A percentile compares a stretch with the other conserved stretches of the same genome.
Evolutionary conservation across 2,888 invertebrate species (phyloP).

Genomic region (Melanostoma scalare): DNA sequence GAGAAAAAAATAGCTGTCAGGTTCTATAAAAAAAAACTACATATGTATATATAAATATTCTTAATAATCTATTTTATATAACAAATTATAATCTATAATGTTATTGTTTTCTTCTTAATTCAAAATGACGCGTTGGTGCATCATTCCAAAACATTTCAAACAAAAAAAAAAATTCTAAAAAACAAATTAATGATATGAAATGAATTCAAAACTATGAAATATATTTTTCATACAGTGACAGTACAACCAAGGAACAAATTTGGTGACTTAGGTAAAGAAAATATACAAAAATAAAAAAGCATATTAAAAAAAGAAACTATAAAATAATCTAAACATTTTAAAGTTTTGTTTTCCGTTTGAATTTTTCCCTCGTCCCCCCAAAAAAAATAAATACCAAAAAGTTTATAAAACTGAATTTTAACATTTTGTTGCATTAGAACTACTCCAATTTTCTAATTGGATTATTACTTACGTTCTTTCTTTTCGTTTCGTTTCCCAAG

Average conservation of each 20-base stretch:
- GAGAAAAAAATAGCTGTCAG: slow-evolving; percentile 49
- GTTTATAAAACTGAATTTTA: slow-evolving; percentile 30
- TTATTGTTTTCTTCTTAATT: slow-evolving; percentile 62
- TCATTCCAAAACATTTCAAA: slow-evolving; percentile 71
- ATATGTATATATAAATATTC: slow-evolving; percentile 42
- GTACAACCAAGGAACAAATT: slow-evolving; percentile 87
- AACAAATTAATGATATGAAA: slow-evolving; percentile 58
- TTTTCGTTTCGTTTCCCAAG: slow-evolving; percentile 21
- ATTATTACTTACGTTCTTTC: slow-evolving; percentile 29
- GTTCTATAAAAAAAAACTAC: slow-evolving; percentile 24
- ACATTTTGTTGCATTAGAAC: slow-evolving; percentile 57
- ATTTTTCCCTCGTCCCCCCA: slow-evolving; percentile 44
- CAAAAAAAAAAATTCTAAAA: slow-evolving; percentile 72
- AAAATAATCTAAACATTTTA: slow-evolving; percentile 47
- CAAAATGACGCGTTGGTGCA: slow-evolving; percentile 68
- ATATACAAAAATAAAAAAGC: slow-evolving; percentile 60
- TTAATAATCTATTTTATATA: slow-evolving; percentile 37
- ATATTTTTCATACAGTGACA: slow-evolving; percentile 83
- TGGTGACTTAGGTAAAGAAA: slow-evolving; percentile 87
- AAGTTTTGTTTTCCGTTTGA: slow-evolving; percentile 59
- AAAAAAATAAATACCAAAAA: slow-evolving; percentile 29
- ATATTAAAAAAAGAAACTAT: slow-evolving; percentile 38
- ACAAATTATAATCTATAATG: slow-evolving; percentile 60
- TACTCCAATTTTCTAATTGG: slow-evolving; percentile 39
- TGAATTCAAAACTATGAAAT: slow-evolving; percentile 74